phyloP scores from a whole-genome alignment of 2,113 vertebrate genomes.

The Entomyzon cyanotis region DNA sequence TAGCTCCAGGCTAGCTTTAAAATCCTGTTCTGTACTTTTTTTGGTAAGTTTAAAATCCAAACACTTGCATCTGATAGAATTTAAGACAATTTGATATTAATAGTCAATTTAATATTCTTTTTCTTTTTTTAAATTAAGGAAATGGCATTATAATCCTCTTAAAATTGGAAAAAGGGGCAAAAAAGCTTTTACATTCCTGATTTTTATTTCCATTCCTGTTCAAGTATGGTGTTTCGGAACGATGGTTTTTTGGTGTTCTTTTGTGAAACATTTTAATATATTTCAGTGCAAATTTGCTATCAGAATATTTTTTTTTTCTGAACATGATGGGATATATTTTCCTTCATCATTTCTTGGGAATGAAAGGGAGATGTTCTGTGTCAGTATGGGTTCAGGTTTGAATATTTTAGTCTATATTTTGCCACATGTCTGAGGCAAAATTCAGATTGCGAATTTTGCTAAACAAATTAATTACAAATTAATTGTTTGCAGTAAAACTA shows the following conservation, averaged over 20 bases:
- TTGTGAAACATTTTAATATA: not conserved
- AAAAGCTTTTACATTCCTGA: not conserved
- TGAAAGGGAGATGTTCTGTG: not conserved
- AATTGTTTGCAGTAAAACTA: not conserved
- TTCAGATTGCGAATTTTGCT: not conserved
- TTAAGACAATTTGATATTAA: not conserved
- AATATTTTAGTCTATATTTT: not conserved
- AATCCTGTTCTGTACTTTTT: not conserved
- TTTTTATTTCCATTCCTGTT: not conserved
- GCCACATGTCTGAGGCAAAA: not conserved
- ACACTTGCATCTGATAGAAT: not conserved
- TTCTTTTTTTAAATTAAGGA: not conserved
- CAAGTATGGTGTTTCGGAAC: not conserved
- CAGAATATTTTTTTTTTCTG: not conserved
- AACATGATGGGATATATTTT: not conserved
- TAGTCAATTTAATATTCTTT: not conserved
- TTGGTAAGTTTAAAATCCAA: not conserved
- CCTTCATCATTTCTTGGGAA: not conserved
- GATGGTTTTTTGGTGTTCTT: accelerated
- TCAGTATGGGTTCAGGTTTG: not conserved
- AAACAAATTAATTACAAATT: not conserved
- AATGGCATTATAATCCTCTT: not conserved
- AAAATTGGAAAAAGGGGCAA: not conserved
- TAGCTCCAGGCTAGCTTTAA: not conserved
- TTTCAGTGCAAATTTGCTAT: not conserved